Conservation (phyloP, 2,888 invertebrate genomes). For the Tortrix viridana region DNA sequence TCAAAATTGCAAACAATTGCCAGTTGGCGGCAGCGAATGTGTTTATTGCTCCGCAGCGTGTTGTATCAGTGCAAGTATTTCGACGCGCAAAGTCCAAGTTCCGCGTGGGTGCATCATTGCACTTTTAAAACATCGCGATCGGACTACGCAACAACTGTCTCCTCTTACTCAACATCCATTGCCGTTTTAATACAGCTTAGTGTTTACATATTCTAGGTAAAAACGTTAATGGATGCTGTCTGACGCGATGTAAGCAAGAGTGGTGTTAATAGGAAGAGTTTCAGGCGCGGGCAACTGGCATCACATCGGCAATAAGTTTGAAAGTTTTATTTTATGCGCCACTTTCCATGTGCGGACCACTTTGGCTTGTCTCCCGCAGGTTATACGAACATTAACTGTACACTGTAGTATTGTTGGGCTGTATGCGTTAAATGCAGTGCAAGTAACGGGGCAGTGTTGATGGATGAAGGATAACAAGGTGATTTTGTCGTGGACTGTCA, state of each 20-base stretch:
- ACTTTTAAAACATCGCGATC: slow-evolving; percentile 43
- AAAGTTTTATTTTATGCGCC: slow-evolving; percentile 58
- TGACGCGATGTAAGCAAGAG: slow-evolving; percentile 3
- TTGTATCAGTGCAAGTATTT: slow-evolving; percentile 50
- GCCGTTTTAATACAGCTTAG: slow-evolving; percentile 3
- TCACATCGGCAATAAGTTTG: slow-evolving; percentile 58
- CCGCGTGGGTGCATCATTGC: slow-evolving; percentile 64
- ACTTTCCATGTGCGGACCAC: slow-evolving; percentile 52
- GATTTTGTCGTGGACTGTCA: not conserved
- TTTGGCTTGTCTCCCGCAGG: slow-evolving; percentile 49
- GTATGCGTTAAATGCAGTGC: slow-evolving; percentile 11
- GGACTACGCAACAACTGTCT: not conserved
- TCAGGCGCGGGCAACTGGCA: slow-evolving; percentile 45
- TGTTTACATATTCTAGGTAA: not conserved
- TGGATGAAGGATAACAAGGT: slow-evolving; percentile 1
- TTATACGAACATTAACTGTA: slow-evolving; percentile 47
- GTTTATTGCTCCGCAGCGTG: slow-evolving; percentile 49
- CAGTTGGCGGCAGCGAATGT: slow-evolving; percentile 22
- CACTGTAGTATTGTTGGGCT: slow-evolving; percentile 37
- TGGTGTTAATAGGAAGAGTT: slow-evolving; percentile 42
- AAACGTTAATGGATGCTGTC: slow-evolving; percentile 26
- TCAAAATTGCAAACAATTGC: not conserved
- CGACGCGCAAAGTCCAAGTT: slow-evolving; percentile 50
- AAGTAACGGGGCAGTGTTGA: slow-evolving; percentile 16
- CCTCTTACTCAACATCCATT: slow-evolving; percentile 30